Base-by-base conservation (phyloP, 2,888 invertebrate species). In the Hyppa rectilinea region DNA sequence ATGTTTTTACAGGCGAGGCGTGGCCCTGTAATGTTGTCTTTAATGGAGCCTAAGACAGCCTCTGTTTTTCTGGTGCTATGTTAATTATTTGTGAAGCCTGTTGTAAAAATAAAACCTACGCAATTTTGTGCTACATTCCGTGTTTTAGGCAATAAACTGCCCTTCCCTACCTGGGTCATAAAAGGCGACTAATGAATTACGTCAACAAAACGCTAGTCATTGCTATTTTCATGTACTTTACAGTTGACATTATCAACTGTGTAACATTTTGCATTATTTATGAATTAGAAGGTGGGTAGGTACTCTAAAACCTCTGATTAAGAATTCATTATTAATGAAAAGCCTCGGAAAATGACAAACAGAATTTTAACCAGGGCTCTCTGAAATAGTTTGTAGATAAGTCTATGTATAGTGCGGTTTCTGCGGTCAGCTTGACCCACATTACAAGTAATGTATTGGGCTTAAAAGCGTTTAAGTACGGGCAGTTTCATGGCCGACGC, bases 381-480 rank as follows among this genome's bases (percentile, higher is more conserved):
- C 26, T 53, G 40, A 47, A 66, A 66, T 66, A 43, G 40, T 62
- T 20, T 64, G 40, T 62, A 65, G 23, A 47, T 55, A 40, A 43
- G 31, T 53, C 17, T 65, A 34, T 34, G 23, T 47, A 47, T 1
- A 47, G n/a, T 47, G 17, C 40, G 56, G 38, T 58, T 75, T 40
- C 31, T 45, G 59, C 43, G 80, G 80, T 64, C 50, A 70, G 65
- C 59, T 74, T 85, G 85, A 82, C 85, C 82, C 59, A 85, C 67
- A 82, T 82, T 71, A 17, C 63, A 53, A 38, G 59, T 80, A 79
- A 79, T 83, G 80, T 82, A 85, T 84, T 71, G 61, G 71, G 83
- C 63, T 69, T 73, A 72, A 69, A 79, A 47, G 71, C 73, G 50
- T 73, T 85, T 76, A 76, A 85, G 84, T 74, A 84, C 81, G 81